Evolutionary conservation across 2,888 invertebrate genomes (phyloP), one percentile per base, ranked within the genome.

Genomic region (Oxytorus armatus): DNA sequence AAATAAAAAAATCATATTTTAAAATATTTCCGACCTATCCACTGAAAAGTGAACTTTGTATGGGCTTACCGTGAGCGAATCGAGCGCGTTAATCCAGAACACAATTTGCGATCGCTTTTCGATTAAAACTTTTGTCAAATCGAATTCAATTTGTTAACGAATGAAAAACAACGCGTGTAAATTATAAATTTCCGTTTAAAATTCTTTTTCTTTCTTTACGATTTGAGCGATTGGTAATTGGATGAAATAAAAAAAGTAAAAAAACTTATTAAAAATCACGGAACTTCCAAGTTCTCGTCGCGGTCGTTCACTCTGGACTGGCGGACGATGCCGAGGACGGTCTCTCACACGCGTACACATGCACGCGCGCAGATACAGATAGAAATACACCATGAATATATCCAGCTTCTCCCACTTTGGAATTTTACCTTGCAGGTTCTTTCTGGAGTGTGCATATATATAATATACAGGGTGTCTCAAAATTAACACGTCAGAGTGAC

Each of bases 301-400:
- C 89, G 90, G 90, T 90, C 90, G 90, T 90, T 90, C 90, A 90
- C 90, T 90, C 88, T 86, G 85, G 80, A 90, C 90, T 90, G 89
- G 82, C 86, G 88, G 83, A 86, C 86, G 84, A 85, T 85, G 83
- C 79, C 85, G 86, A 85, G 85, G 85, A 83, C 86, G 85, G 83
- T 85, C n/a, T 87, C 51, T 33, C 21, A 53, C 55, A 69, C 36
- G 82, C 84, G 83, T 84, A 74, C 86, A 83, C 44, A 36, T 44
- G 10, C 51, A 23, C 3, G 25, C 23, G 36, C 25, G 18, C 47
- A 16, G 3, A 29, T 14, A 18, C 3, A 47, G 21, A 51, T 18
- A 69, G n/a, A 18, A 23, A 49, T 47, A 55, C 49, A 74, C 74
- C n/a, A 65, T 44, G 44, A 57, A 75, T 66, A 59, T 57, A 36